Evolutionary conservation across 2,888 invertebrate genomes (phyloP).

Genomic region (Ligdia adustata): DNA sequence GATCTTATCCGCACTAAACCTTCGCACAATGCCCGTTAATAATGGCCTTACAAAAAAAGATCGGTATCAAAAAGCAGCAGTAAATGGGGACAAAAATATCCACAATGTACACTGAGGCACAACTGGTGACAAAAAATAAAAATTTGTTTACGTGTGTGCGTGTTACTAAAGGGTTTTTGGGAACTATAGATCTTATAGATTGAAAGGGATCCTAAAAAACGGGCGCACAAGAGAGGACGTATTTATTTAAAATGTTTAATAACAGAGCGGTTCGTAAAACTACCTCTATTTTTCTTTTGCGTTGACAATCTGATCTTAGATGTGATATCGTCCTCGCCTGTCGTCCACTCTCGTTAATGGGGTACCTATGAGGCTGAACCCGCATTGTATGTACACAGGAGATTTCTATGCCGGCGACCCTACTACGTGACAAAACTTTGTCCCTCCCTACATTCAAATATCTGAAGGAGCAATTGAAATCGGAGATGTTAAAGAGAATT

Average conservation of each 20-base stretch:
- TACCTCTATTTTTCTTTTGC: constrained; percentile 69
- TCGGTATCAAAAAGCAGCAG: constrained; percentile 77
- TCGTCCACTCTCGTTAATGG: constrained; percentile 80
- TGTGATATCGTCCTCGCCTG: constrained; percentile 73
- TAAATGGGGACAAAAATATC: constrained; percentile 76
- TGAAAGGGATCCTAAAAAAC: constrained; percentile 72
- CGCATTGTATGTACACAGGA: constrained; percentile 75
- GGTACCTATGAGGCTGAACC: constrained; percentile 77
- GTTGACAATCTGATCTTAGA: constrained; percentile 79
- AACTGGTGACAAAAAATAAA: constrained; percentile 67
- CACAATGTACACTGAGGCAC: constrained; percentile 61
- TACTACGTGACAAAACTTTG: constrained; percentile 82
- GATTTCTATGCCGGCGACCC: constrained; percentile 75
- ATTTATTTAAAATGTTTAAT: constrained; percentile 81
- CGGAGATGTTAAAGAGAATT: constrained; percentile 84
- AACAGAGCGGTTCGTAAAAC: constrained; percentile 78
- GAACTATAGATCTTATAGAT: constrained; percentile 62
- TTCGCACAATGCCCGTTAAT: constrained; percentile 78
- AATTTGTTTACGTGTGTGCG: constrained; percentile 59
- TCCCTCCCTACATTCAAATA: constrained; percentile 83
- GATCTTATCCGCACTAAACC: constrained; percentile 80
- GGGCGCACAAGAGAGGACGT: constrained; percentile 56
- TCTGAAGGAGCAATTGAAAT: constrained; percentile 85
- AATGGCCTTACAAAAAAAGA: constrained; percentile 79
- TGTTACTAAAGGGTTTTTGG: constrained; percentile 75